These are phyloP conservation scores for Varanus komodoensis DNA, from an alignment of 2,113 vertebrate genomes.

Conservation along the genomic window DNA sequence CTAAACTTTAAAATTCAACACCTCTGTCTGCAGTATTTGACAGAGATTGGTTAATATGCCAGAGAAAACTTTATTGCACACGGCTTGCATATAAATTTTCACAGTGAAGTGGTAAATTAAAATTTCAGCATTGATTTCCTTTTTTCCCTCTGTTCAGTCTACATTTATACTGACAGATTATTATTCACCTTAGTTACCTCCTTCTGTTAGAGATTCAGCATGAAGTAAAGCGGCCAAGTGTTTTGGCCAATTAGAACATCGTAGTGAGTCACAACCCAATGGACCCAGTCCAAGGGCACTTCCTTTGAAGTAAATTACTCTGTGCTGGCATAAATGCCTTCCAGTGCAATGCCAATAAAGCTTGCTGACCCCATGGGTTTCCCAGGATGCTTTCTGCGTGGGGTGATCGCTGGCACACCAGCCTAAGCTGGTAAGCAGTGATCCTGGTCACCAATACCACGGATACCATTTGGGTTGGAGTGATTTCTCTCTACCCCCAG, in stretches of 20 bases:
- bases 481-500: too few species aligned
- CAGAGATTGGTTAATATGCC: conserved; percentile 68
- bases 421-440: too few species aligned
- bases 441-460: too few species aligned
- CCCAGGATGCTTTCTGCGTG: too few species aligned
- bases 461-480: too few species aligned
- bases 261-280: background rate
- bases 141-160: conserved; percentile 72
- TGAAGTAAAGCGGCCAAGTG: background rate
- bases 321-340: too few species aligned
- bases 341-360: too few species aligned
- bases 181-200: conserved; percentile 66
- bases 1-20: conserved; percentile 35
- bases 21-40: conserved; percentile 46
- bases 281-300: background rate
- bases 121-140: conserved; percentile 67
- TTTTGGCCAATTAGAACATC: background rate
- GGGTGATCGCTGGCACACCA: too few species aligned
- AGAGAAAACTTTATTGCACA: conserved; percentile 46
- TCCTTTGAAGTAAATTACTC: too few species aligned
- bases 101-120: conserved; percentile 71
- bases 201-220: conserved; percentile 50
- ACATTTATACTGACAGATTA: conserved; percentile 73
- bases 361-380: too few species aligned
- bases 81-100: conserved; percentile 72